phyloP scores from a whole-genome alignment of 1,140 invertebrate species.

The Nomia melanderi region DNA sequence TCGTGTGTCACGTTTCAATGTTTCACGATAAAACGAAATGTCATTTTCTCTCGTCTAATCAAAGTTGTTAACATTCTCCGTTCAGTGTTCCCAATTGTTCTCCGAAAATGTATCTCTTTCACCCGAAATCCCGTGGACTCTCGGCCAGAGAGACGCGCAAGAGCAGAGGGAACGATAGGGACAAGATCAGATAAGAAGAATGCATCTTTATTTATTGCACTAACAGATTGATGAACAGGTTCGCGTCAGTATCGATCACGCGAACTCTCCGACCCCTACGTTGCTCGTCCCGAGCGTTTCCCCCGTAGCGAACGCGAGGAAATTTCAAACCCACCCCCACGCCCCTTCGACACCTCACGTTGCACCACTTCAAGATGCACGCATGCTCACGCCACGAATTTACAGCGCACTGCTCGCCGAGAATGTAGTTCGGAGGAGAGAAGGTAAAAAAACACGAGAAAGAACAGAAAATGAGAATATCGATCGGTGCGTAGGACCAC shows the following conservation, averaged over 20 bases:
- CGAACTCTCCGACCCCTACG: neutral
- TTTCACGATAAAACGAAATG: neutral
- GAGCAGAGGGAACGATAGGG: neutral
- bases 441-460: conserved; percentile 35
- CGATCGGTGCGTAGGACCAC: conserved; percentile 10
- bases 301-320: too few species aligned
- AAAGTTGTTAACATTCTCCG: too few species aligned
- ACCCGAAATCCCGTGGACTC: neutral
- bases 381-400: conserved; percentile 31
- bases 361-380: conserved; percentile 33
- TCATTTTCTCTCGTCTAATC: too few species aligned
- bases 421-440: conserved; percentile 21
- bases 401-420: conserved; percentile 22
- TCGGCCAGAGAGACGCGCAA: too few species aligned
- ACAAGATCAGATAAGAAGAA: conserved; percentile 28
- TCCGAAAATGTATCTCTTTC: neutral
- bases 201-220: conserved; percentile 68
- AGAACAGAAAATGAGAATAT: too few species aligned
- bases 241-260: conserved; percentile 28
- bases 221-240: conserved; percentile 55
- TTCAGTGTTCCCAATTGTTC: neutral
- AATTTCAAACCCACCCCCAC: neutral
- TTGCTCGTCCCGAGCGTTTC: neutral
- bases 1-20: neutral
- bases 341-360: conserved; percentile 9